Conservation (phyloP, 2,888 invertebrate genomes). For the Antheraea assamensis region DNA sequence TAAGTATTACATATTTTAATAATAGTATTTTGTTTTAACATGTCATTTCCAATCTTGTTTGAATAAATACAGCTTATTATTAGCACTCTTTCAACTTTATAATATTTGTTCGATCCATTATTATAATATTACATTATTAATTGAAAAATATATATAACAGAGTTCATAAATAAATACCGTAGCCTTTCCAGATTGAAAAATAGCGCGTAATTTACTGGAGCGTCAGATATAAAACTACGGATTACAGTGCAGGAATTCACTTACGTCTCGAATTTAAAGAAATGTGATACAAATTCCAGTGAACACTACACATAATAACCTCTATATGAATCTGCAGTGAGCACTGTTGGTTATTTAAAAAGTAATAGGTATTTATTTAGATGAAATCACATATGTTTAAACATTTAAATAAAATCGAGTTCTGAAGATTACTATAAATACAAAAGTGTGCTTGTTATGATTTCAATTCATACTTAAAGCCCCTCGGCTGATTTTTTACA, state of each 20-base stretch:
- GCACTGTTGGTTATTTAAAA: background rate
- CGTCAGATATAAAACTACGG: slow-evolving; percentile 7
- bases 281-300: slow-evolving; percentile 19
- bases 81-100: too few relatives aligned
- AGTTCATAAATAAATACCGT: slow-evolving; percentile 31
- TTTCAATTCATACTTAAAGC: too few relatives aligned
- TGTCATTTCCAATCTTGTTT: too few relatives aligned
- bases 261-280: slow-evolving; percentile 18
- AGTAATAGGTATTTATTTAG: background rate
- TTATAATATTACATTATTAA: background rate
- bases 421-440: too few relatives aligned
- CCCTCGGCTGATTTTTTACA: too few relatives aligned
- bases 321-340: background rate
- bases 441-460: too few relatives aligned
- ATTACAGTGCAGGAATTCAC: slow-evolving; percentile 11
- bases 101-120: background rate
- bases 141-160: background rate
- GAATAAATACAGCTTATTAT: too few relatives aligned
- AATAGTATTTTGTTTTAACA: too few relatives aligned
- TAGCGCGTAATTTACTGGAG: background rate
- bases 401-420: background rate
- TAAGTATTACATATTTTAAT: too few relatives aligned
- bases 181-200: slow-evolving; percentile 9
- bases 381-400: background rate
- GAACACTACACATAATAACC: background rate